Evolutionary conservation across 2,888 invertebrate genomes (phyloP), one percentile per base, ranked within the genome.

Genomic region (Emmelina monodactyla): DNA sequence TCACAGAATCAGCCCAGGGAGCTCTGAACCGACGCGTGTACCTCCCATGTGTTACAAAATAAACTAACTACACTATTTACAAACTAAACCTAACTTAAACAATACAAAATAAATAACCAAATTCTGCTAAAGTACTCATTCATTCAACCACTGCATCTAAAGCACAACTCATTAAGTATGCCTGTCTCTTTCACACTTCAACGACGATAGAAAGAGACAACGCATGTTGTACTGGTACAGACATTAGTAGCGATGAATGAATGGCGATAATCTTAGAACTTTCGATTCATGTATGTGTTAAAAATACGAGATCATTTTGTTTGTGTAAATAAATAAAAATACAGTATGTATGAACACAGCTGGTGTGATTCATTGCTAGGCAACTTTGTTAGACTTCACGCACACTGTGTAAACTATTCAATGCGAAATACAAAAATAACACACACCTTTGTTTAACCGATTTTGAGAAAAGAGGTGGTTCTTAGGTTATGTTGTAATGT

Each of bases 51-150:
- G 41, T 58, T 61, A 61, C 54, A 67, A 71, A 65, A 55, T 53
- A 55, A 59, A 63, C 58, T 64, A 64, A 57, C 45, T 50, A 35
- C 22, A 37, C 32, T 34, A 39, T 37, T 38, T 43, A 43, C 47
- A 47, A 51, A 15, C 22, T 37, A 40, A 43, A 36, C 37, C 44
- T 46, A 47, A 42, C 41, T 41, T 47, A 58, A 62, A 61, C 68
- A n/a, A n/a, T n/a, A n/a, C n/a, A n/a, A n/a, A 75, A 75, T 75
- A 76, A 75, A 75, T 73, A 73, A 75, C 59, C 63, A 63, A 71
- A 65, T 73, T 67, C 56, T 50, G 60, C 65, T 56, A 67, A 68
- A 47, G 49, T 55, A 54, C 43, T 47, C 40, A 54, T 34, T 16
- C 14, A 39, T 35, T 34, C 35, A 37, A 37, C 39, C 16, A 28